These are phyloP conservation scores for Endotricha flammealis DNA, from an alignment of 2,888 invertebrate genomes.

Conservation along the genomic window DNA sequence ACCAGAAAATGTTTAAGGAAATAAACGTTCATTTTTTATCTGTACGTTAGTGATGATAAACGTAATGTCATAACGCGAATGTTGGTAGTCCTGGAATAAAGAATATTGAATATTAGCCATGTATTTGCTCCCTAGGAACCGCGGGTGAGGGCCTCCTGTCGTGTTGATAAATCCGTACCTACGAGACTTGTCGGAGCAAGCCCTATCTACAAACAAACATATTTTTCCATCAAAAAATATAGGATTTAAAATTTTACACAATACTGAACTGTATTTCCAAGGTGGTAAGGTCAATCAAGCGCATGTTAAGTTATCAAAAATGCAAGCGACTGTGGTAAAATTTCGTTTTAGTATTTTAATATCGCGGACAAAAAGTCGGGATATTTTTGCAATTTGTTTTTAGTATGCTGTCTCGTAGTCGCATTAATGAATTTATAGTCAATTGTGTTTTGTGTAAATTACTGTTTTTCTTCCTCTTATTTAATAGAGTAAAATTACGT, in stretches of 20 bases:
- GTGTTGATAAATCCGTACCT: slow-evolving; percentile 59
- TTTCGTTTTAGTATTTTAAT: slow-evolving; percentile 55
- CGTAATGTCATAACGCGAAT: slow-evolving; percentile 24
- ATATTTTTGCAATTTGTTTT: slow-evolving; percentile 53
- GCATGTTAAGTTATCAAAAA: neutral
- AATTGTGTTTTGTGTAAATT: slow-evolving; percentile 33
- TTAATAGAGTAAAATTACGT: too few relatives aligned
- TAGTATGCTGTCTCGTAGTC: slow-evolving; percentile 37
- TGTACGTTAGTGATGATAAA: slow-evolving; percentile 11
- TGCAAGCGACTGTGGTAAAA: slow-evolving; percentile 6
- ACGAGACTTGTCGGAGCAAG: slow-evolving; percentile 42
- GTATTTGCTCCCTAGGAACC: slow-evolving; percentile 31
- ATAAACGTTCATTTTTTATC: neutral
- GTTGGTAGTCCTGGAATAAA: slow-evolving; percentile 25
- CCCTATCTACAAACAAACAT: slow-evolving; percentile 29
- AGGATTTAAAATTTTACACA: neutral
- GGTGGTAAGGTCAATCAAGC: slow-evolving; percentile 1
- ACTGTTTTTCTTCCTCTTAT: too few relatives aligned
- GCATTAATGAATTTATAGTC: slow-evolving; percentile 61
- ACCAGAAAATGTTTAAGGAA: too few relatives aligned
- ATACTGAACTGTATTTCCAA: slow-evolving; percentile 3
- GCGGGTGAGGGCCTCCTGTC: slow-evolving; percentile 60
- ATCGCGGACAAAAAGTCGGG: slow-evolving; percentile 52
- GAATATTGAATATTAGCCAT: slow-evolving; percentile 48
- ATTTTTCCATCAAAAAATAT: slow-evolving; percentile 15